Conservation (phyloP, 2,113 vertebrate genomes). For the Cavia porcellus region DNA sequence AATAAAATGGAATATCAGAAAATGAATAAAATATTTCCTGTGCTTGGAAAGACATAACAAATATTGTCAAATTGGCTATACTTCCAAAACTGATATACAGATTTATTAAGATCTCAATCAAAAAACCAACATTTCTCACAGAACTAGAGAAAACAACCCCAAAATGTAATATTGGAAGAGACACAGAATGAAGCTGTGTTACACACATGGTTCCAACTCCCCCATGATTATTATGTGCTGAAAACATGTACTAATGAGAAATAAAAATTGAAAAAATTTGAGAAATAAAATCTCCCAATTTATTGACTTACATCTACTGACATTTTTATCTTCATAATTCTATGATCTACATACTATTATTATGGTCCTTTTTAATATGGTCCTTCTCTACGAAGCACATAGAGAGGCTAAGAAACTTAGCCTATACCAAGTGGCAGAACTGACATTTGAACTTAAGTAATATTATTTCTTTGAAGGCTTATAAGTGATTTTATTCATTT, state of each 20-base stretch:
- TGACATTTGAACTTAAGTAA: neutral
- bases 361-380: neutral
- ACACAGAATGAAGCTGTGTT: neutral
- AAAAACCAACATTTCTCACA: neutral
- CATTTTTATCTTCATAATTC: neutral
- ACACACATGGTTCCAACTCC: neutral
- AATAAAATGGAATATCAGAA: neutral
- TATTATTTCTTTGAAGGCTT: neutral
- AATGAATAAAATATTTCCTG: neutral
- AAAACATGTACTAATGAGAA: neutral
- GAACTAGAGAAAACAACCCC: neutral
- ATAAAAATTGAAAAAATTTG: neutral
- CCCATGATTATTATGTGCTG: neutral
- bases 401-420: neutral
- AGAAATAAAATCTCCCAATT: neutral
- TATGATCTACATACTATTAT: neutral
- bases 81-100: neutral
- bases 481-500: neutral
- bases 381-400: neutral
- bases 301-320: neutral
- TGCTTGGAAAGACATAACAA: neutral
- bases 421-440: neutral
- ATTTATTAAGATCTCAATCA: neutral
- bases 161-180: neutral
- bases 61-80: neutral